Evolutionary conservation across 1,140 invertebrate genomes (phyloP).

Genomic region (Cephus cinctus): DNA sequence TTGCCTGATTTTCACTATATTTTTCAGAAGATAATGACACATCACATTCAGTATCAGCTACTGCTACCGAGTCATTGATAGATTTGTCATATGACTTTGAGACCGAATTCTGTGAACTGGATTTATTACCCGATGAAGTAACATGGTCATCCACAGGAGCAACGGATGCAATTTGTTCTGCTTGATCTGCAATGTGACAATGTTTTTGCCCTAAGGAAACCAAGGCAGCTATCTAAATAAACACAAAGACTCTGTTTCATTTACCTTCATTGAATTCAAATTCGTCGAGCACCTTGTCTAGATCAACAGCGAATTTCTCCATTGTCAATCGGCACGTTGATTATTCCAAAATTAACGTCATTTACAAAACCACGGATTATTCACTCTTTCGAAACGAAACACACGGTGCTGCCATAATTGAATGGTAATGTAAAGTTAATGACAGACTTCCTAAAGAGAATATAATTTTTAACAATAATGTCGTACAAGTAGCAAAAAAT

Average conservation of each 20-base stretch:
- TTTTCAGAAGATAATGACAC: neutral
- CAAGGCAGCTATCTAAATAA: no score
- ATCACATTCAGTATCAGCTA: neutral
- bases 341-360: neutral
- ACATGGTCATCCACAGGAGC: constrained; percentile 11
- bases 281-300: constrained; percentile 85
- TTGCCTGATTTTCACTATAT: neutral
- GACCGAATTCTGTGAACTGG: neutral
- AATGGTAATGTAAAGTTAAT: neutral
- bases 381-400: no score
- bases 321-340: constrained; percentile 49
- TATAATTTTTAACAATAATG: neutral
- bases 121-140: neutral
- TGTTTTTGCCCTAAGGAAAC: no score
- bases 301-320: constrained; percentile 76
- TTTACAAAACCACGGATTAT: no score
- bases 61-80: neutral
- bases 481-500: no score
- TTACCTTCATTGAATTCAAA: constrained; percentile 77
- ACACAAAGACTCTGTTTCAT: no score
- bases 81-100: neutral
- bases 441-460: neutral
- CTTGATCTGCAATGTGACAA: constrained; percentile 41
- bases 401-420: no score
- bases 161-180: constrained; percentile 43